phyloP scores from a whole-genome alignment of 2,797 vertebrate genomes.

The Leucoraja ocellata region DNA sequence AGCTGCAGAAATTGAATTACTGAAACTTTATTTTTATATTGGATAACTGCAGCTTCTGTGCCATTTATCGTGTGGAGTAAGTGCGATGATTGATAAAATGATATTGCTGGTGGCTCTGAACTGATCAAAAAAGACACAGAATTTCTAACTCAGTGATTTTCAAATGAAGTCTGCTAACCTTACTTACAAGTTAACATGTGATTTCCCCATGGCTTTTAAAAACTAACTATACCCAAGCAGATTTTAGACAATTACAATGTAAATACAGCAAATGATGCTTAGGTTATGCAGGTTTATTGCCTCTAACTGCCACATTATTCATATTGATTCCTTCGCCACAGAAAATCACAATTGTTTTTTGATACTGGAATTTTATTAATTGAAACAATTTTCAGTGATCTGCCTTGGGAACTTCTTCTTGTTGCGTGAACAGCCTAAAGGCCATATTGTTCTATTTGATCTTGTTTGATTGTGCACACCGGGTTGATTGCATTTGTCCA shows the following conservation, averaged over 20 bases:
- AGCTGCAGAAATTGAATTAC: not conserved
- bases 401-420: not conserved
- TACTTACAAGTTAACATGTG: not conserved
- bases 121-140: not conserved
- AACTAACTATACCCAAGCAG: not conserved
- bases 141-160: not conserved
- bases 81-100: not conserved
- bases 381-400: not conserved
- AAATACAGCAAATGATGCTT: not conserved
- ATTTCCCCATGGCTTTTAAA: not conserved
- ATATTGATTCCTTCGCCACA: too few relatives aligned
- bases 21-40: not conserved
- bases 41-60: not conserved
- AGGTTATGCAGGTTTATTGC: not conserved
- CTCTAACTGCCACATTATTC: not conserved
- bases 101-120: not conserved
- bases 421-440: too few relatives aligned
- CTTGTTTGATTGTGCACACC: too few relatives aligned
- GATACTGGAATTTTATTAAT: not conserved
- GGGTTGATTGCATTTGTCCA: too few relatives aligned
- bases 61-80: not conserved
- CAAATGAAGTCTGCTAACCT: not conserved
- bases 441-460: too few relatives aligned
- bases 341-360: not conserved
- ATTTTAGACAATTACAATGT: not conserved